phyloP scores from a whole-genome alignment of 2,113 vertebrate genomes.

The Collichthys lucidus region DNA sequence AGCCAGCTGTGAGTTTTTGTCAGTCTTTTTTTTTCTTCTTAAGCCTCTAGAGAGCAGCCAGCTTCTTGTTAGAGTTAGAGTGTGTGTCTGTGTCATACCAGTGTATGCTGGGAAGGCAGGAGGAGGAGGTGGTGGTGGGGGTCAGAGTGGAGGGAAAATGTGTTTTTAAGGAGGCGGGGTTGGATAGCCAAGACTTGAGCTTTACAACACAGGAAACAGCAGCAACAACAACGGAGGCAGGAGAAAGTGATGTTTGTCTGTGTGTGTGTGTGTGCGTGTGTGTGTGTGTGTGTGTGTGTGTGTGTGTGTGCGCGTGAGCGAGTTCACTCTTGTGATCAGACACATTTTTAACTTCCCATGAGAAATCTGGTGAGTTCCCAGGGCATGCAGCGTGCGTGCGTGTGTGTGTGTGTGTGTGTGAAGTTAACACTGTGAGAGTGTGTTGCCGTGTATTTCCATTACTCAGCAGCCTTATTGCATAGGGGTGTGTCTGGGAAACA shows the following conservation, averaged over 20 bases:
- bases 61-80: constrained; percentile 13
- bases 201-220: constrained; percentile 56
- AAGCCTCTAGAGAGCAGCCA: constrained; percentile 53
- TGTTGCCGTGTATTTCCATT: constrained; percentile 56
- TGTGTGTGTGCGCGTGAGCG: not conserved
- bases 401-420: constrained; percentile 21
- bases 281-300: not conserved
- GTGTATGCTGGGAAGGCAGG: not conserved
- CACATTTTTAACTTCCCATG: constrained; percentile 69
- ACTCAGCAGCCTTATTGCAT: constrained; percentile 67
- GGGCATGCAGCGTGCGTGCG: constrained; percentile 19
- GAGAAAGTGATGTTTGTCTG: constrained; percentile 38
- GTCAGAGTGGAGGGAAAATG: constrained; percentile 29
- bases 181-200: constrained; percentile 15
- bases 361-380: constrained; percentile 66
- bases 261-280: not conserved
- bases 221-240: not conserved
- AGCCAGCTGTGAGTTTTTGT: constrained; percentile 73
- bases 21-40: constrained; percentile 44
- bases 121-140: not conserved
- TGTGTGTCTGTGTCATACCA: constrained; percentile 38
- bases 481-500: constrained; percentile 69
- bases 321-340: constrained; percentile 54
- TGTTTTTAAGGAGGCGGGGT: not conserved
- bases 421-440: constrained; percentile 32